phyloP scores from a whole-genome alignment of 2,797 vertebrate species.

The Bovichtus variegatus region DNA sequence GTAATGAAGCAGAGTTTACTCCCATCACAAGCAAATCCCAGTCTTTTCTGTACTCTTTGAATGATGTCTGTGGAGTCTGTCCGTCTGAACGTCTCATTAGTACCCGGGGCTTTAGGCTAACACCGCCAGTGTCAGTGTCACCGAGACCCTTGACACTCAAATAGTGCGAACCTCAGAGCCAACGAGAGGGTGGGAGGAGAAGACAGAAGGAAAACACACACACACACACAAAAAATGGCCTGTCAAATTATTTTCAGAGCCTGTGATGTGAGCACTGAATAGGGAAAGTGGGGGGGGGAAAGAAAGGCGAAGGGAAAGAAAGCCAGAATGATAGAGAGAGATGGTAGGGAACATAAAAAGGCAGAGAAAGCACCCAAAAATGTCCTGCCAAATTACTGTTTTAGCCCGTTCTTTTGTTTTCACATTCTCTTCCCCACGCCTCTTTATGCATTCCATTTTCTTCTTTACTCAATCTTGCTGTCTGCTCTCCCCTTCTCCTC shows the following conservation, averaged over 20 bases:
- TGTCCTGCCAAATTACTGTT: constrained; percentile 34
- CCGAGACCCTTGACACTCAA: constrained; percentile 60
- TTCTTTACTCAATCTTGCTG: constrained; percentile 30
- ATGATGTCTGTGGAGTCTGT: constrained; percentile 61
- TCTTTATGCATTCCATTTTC: constrained; percentile 41
- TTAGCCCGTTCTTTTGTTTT: constrained; percentile 22
- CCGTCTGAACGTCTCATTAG: constrained; percentile 78
- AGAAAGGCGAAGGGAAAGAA: neutral
- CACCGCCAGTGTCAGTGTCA: constrained; percentile 62
- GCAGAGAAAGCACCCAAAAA: constrained; percentile 8
- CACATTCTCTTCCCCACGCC: constrained; percentile 1
- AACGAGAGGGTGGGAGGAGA: constrained; percentile 21
- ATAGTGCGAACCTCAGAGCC: constrained; percentile 55
- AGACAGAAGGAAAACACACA: constrained; percentile 9
- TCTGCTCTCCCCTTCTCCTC: constrained; percentile 10
- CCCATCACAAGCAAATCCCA: constrained; percentile 68
- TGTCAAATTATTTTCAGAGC: constrained; percentile 53
- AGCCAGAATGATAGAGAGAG: constrained; percentile 5
- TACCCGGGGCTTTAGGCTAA: constrained; percentile 63
- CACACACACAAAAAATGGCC: constrained; percentile 32
- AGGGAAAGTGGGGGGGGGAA: constrained; percentile 17
- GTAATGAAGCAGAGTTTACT: constrained; percentile 75
- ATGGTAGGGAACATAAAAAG: constrained; percentile 20
- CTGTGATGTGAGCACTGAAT: constrained; percentile 39
- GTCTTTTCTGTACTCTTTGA: constrained; percentile 64